phyloP scores from a whole-genome alignment of 1,140 invertebrate species.

The Popillia japonica region DNA sequence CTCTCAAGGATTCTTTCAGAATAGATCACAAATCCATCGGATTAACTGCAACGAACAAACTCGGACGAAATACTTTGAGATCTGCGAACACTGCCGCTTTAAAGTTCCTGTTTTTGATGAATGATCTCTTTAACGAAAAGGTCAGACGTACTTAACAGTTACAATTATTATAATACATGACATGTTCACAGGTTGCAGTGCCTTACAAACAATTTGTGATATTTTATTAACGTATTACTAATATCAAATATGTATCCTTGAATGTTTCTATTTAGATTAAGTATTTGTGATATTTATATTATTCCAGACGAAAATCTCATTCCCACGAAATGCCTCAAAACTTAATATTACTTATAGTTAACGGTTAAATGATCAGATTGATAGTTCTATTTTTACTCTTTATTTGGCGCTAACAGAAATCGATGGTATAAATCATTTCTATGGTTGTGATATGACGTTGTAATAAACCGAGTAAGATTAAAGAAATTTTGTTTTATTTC shows the following conservation, averaged over 20 bases:
- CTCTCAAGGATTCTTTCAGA: constrained; percentile 44
- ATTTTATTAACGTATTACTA: constrained; percentile 13
- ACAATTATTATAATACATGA: neutral
- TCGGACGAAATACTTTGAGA: neutral
- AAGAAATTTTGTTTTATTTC: too few species aligned
- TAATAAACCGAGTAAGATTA: neutral
- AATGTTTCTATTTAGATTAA: neutral
- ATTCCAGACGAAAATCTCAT: constrained; percentile 9
- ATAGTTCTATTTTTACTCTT: neutral
- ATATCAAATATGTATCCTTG: neutral
- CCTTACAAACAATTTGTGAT: constrained; percentile 16
- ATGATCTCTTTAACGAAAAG: neutral
- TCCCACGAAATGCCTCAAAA: constrained; percentile 4
- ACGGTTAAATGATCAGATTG: neutral
- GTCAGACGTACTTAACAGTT: neutral
- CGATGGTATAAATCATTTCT: neutral
- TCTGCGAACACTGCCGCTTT: neutral
- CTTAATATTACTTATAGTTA: neutral
- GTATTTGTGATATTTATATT: constrained; percentile 29
- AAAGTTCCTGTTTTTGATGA: constrained; percentile 13
- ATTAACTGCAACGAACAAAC: constrained; percentile 8
- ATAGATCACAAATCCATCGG: constrained; percentile 51
- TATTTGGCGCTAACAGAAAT: neutral
- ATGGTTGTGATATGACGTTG: constrained; percentile 2
- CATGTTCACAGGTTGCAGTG: neutral